Evolutionary conservation across 1,140 invertebrate genomes (phyloP), one percentile per base, ranked within the genome.

Genomic region (Scylla paramamosain): DNA sequence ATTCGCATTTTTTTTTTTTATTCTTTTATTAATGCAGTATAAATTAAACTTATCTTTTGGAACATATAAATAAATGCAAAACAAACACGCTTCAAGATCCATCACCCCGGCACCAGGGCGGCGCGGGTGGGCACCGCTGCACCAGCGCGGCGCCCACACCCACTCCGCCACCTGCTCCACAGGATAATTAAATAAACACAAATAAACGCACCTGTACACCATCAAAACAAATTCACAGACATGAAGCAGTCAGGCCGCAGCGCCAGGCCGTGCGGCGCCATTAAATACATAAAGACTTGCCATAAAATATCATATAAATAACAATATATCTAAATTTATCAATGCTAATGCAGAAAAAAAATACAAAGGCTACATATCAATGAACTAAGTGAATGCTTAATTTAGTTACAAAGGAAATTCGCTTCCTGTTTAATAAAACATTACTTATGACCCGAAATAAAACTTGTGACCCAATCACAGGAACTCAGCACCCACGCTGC

Each of bases 261-360:
- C 52, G 10, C 52, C 10, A 12, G 52, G 52, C 67, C 67, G 16
- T 77, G 20, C 67, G 67, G 67, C 67, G 20, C n/a, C 67, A 77
- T 77, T 77, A 77, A 77, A 77, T 39, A 39, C 39, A 39, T 77
- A 77, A 25, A 77, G 20, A 77, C 67, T 77, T n/a, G 20, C n/a
- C 67, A 77, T 77, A 77, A 77, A 77, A 77, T n/a, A 77, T 77
- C n/a, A 77, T n/a, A 77, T 77, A 77, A 77, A 77, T 77, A 77
- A 77, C 12, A n/a, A n/a, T 3, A n/a, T 77, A n/a, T 77, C 67
- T 77, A 77, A 77, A n/a, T 8, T 77, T n/a, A 77, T 8, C 52
- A 77, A n/a, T n/a, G 67, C 20, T n/a, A 12, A 77, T 59, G 25
- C 20, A 1, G 6, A 77, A 77, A n/a, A n/a, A 77, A 7, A 77